Base-by-base conservation (phyloP, 2,888 invertebrate genomes). In the Acanthacorydalis orientalis region DNA sequence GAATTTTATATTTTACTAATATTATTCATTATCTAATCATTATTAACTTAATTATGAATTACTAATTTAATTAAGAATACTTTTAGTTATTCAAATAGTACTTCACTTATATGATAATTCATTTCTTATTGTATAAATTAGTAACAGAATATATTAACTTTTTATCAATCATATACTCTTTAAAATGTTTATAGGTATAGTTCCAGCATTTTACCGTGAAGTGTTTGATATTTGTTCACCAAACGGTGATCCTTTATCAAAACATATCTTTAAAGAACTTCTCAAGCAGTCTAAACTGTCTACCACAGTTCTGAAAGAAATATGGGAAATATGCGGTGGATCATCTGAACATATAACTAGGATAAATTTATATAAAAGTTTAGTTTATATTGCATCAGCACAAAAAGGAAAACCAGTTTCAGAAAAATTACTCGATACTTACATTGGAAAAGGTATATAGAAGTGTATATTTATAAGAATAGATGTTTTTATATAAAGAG, bases 391-490 rank as follows among this genome's bases (percentile, higher is more conserved):
- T 40, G 74, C 71, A 3, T 72, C 72, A 63, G 70, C 73, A 8
- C 74, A 75, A 53, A 73, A 74, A 55, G 74, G 73, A 23, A 73
- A 72, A 57, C 64, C 66, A 38, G 67, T 72, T 6, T 68, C 70
- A 23, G 68, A 70, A 44, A 73, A 73, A 57, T 59, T 74, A 10
- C 63, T 74, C 54, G 72, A 73, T 54, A 72, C 69, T 53, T 69
- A 68, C 51, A 57, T 57, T 32, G 64, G 62, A 43, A 60, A 61
- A 60, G 67, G 67, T 68, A 55, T 49, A 47, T 23, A 31, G 35
- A 46, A 38, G 2, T n/a, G 10, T 37, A 9, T 8, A 37, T 1
- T 8, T 1, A 14, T n/a, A 37, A 37, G 12, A 12, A 12, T 7
- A 37, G 7, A 35, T 12, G 7, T 35, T 35, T n/a, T 35, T 35